Conservation (phyloP, 2,113 vertebrate genomes). For the Telmatochromis sp. region DNA sequence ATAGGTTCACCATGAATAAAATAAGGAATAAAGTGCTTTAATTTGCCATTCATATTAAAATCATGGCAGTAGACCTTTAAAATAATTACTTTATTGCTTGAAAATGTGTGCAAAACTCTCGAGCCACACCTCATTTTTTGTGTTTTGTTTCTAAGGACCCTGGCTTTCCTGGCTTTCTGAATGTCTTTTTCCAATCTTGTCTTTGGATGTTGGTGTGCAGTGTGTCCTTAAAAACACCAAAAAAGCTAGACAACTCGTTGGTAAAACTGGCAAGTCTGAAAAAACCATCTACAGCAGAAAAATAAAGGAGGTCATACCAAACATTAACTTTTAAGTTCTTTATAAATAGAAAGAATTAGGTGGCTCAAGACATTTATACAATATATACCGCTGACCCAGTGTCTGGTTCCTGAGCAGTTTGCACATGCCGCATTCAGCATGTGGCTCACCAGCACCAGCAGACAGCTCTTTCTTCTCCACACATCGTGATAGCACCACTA, state of each 20-base stretch:
- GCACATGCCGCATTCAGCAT: neutral
- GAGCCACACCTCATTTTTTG: neutral
- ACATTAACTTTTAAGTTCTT: neutral
- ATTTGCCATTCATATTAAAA: neutral
- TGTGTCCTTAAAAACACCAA: neutral
- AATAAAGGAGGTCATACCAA: neutral
- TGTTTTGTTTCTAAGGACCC: neutral
- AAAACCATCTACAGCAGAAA: neutral
- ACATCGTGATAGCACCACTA: conserved; percentile 32
- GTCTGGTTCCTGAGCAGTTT: neutral
- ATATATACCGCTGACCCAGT: neutral
- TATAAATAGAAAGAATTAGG: neutral
- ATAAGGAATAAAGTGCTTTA: neutral
- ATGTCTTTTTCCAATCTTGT: neutral
- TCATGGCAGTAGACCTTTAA: neutral
- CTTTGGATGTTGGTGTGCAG: neutral
- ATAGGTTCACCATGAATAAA: neutral
- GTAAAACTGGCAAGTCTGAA: neutral
- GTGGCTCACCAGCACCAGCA: neutral
- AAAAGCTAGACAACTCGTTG: neutral
- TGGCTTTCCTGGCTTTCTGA: neutral
- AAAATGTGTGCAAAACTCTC: neutral
- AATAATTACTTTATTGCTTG: neutral
- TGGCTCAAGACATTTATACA: neutral
- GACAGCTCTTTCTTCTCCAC: conserved; percentile 9